Evolutionary conservation across 2,888 invertebrate genomes (phyloP).

Genomic region (Pocota personata): DNA sequence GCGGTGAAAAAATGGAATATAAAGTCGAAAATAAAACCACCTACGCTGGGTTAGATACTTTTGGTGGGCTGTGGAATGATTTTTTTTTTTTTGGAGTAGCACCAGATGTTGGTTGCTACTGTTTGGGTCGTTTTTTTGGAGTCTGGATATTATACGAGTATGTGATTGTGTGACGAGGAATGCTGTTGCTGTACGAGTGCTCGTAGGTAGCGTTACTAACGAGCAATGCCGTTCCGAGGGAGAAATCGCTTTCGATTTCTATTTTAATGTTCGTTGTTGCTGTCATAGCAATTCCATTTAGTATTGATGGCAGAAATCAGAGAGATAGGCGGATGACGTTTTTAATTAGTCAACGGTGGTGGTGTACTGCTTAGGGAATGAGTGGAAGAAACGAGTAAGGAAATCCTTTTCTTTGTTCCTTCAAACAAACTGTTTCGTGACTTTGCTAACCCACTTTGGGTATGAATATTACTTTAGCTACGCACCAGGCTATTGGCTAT

Average conservation of each 20-base stretch:
- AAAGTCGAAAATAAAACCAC: constrained; percentile 44
- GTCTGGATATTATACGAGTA: constrained; percentile 25
- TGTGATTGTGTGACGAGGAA: constrained; percentile 59
- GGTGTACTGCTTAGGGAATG: no score
- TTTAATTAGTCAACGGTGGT: constrained; percentile 39
- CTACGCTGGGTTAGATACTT: constrained; percentile 44
- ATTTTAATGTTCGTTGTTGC: constrained; percentile 35
- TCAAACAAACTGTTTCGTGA: no score
- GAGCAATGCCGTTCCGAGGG: constrained; percentile 39
- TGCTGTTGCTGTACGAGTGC: constrained; percentile 49
- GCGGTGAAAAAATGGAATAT: constrained; percentile 32
- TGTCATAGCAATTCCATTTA: constrained; percentile 38
- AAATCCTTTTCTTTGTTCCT: no score
- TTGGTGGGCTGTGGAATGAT: constrained; percentile 23
- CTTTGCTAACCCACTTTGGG: no score
- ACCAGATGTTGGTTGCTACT: constrained; percentile 61
- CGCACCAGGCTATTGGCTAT: no score
- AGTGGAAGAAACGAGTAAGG: no score
- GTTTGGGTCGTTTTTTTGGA: constrained; percentile 11
- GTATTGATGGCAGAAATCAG: not conserved
- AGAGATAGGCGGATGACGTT: constrained; percentile 19
- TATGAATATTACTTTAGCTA: no score
- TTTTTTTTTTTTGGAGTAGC: constrained; percentile 7
- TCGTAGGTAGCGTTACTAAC: constrained; percentile 61
- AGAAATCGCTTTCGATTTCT: constrained; percentile 67